Evolutionary conservation across 2,797 vertebrate genomes (phyloP).

Genomic region (Poeciliopsis paucimaculata): DNA sequence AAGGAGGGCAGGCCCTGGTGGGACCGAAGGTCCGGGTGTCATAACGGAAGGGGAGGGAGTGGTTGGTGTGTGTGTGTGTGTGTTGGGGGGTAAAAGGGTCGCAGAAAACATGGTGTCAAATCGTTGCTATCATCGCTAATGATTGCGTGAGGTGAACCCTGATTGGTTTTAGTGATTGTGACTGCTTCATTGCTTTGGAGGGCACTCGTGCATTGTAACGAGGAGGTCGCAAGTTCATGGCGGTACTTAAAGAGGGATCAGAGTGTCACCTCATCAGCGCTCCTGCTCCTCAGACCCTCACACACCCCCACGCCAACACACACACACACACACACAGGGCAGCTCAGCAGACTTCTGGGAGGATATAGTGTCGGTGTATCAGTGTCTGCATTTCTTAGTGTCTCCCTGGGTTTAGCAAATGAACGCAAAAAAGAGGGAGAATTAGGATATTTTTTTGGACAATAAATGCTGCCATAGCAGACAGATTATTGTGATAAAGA

Average conservation of each 20-base stretch:
- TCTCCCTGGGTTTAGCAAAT: constrained; percentile 40
- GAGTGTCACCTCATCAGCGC: no score
- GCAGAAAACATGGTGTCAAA: no score
- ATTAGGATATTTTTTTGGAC: constrained; percentile 42
- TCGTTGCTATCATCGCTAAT: no score
- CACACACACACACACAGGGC: constrained; percentile 13
- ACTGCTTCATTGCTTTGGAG: no score
- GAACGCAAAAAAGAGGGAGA: constrained; percentile 37
- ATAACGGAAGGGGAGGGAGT: neutral
- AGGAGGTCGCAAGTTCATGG: no score
- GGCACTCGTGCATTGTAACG: no score
- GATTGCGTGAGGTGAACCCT: no score
- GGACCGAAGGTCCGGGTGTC: constrained; percentile 48
- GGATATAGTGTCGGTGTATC: constrained; percentile 39
- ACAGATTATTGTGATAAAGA: constrained; percentile 24
- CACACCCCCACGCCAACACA: neutral
- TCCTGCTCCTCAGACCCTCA: constrained; percentile 26
- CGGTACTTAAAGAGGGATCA: no score
- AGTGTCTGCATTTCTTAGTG: constrained; percentile 34
- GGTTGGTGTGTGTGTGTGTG: neutral
- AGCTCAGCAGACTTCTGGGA: constrained; percentile 40
- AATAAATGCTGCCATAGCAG: constrained; percentile 2
- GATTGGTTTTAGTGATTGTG: no score
- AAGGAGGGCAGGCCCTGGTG: constrained; percentile 45
- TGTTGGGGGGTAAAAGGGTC: neutral